Evolutionary conservation across 2,797 vertebrate species (phyloP), one percentile per base, ranked within the genome.

Genomic region (Brachymystax lenok): DNA sequence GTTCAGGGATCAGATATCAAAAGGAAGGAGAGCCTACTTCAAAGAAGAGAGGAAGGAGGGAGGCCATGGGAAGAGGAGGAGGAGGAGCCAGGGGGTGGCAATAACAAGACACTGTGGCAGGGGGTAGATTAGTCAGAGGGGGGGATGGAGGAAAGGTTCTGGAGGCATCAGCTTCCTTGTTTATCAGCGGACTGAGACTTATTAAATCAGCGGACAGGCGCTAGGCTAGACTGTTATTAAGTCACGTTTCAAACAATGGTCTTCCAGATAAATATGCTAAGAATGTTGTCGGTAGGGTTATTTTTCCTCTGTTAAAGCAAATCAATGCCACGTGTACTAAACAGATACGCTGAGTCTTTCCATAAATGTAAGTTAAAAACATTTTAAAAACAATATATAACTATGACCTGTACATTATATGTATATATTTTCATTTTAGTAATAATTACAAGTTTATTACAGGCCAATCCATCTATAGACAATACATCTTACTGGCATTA

Each of bases 371-470:
- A n/a, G n/a, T n/a, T n/a, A n/a, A n/a, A n/a, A n/a, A n/a, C n/a
- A n/a, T n/a, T n/a, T n/a, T n/a, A n/a, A n/a, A n/a, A n/a, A n/a
- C 75, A 85, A 93, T 86, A 88, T 90, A 84, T 73, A 88, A 84
- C 87, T 91, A 91, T 90, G 77, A 91, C 84, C 86, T 93, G 88
- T 92, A 93, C 90, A 94, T 80, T 80, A 73, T 83, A 82, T 75
- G 74, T 89, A 80, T 82, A 82, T 80, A 80, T 82, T 90, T 85
- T 79, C 30, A 80, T 87, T 91, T 92, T 92, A 92, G 87, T 93
- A 88, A 86, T 91, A 90, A 91, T 92, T 90, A 90, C 84, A 90
- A 88, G 83, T 90, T 88, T 85, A 90, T 88, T 91, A 90, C 89
- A 93, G 89, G 89, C 86, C 91, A 79, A 91, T 79, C 82, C 73